phyloP scores from a whole-genome alignment of 2,797 vertebrate genomes.

The Coendou prehensilis region DNA sequence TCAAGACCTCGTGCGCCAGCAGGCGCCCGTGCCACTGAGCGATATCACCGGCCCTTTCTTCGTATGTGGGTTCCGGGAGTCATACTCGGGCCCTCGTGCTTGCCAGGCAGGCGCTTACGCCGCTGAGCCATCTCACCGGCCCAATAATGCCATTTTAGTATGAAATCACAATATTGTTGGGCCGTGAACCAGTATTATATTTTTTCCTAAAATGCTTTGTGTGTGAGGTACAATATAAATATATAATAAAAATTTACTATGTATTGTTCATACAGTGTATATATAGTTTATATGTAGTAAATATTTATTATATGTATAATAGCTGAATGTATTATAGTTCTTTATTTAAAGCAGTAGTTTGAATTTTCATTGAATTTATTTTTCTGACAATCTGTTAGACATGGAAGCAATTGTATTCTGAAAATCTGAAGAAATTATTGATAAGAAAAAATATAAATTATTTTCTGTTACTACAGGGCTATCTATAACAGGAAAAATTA shows the following conservation, averaged over 20 bases:
- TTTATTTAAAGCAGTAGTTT: neutral
- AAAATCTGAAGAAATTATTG: slow-evolving; percentile 3
- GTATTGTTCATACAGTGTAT: too few relatives aligned
- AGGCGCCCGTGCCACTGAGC: too few relatives aligned
- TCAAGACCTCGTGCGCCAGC: too few relatives aligned
- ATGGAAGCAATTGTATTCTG: neutral
- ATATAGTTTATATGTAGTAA: too few relatives aligned
- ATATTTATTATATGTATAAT: neutral
- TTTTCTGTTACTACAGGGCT: neutral
- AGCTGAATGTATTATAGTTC: neutral
- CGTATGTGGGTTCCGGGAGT: too few relatives aligned
- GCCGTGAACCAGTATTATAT: neutral
- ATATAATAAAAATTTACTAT: neutral
- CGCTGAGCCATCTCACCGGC: too few relatives aligned
- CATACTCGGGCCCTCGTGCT: too few relatives aligned
- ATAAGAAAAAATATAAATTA: neutral
- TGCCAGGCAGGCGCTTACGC: too few relatives aligned
- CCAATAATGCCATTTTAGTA: neutral
- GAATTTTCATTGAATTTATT: slow-evolving; percentile 50
- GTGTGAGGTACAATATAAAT: slow-evolving; percentile 8
- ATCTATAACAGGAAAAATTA: neutral
- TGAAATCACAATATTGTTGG: slow-evolving; percentile 37
- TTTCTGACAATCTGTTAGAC: neutral
- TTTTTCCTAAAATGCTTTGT: slow-evolving; percentile 57
- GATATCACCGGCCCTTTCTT: too few relatives aligned